Evolutionary conservation across 2,113 vertebrate genomes (phyloP).

Genomic region (Chiloscyllium plagiosum): DNA sequence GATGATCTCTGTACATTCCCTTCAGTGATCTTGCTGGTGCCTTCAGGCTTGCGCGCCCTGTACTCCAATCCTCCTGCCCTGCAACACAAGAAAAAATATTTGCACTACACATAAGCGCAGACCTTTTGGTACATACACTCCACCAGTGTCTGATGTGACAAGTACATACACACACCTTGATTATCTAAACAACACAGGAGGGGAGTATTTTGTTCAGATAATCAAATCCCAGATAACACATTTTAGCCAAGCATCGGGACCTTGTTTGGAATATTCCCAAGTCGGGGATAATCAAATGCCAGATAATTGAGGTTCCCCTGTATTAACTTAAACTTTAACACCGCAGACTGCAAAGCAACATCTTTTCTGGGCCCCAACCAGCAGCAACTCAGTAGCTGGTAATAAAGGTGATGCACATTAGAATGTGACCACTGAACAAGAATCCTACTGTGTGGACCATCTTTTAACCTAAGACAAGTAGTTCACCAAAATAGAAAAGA

Average conservation of each 20-base stretch:
- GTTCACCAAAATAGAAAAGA: background rate
- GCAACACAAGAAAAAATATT: slow-evolving; percentile 39
- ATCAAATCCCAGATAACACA: too few relatives aligned
- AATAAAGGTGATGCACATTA: background rate
- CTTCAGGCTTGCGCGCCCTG: slow-evolving; percentile 71
- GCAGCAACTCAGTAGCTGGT: background rate
- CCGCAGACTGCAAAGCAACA: background rate
- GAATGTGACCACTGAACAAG: background rate
- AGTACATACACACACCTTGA: too few relatives aligned
- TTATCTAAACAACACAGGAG: too few relatives aligned
- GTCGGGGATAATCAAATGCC: too few relatives aligned
- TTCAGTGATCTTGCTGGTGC: slow-evolving; percentile 72
- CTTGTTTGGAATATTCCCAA: too few relatives aligned
- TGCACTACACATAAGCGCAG: background rate
- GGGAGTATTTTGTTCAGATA: too few relatives aligned
- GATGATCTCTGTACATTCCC: slow-evolving; percentile 82
- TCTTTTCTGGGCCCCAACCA: background rate
- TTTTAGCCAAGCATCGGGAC: too few relatives aligned
- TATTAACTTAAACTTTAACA: background rate
- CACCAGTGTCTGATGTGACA: background rate
- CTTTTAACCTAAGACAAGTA: background rate
- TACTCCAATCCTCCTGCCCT: slow-evolving; percentile 93
- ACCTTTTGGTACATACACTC: background rate
- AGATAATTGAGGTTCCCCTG: too few relatives aligned
- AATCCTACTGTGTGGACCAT: background rate